Percentiles rank a stretch among this genome's conserved stretches.
phyloP scores from a whole-genome alignment of 2,888 invertebrate species.

The Acrobasis consociella region DNA sequence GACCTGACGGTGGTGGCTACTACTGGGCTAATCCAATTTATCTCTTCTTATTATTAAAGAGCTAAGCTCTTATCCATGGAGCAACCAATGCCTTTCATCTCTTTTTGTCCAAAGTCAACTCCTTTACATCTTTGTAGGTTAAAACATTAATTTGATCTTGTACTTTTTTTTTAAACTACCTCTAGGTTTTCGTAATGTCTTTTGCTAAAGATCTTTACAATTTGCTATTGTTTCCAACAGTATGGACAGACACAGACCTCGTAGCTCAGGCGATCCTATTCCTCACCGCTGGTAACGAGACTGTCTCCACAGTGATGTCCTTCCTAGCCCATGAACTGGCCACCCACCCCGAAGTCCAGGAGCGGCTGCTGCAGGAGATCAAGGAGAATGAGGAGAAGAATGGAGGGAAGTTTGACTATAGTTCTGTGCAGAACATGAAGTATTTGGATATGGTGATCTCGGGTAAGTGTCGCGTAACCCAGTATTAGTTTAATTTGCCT shows the following conservation, averaged over 20 bases:
- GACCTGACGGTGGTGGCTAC: too few species aligned
- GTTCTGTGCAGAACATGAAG: slow-evolving; percentile 76
- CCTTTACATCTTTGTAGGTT: too few species aligned
- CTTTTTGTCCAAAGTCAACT: too few species aligned
- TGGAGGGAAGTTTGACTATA: slow-evolving; percentile 73
- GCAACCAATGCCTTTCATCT: too few species aligned
- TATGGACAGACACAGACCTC: slow-evolving; percentile 64
- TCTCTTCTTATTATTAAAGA: too few species aligned
- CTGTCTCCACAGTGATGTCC: slow-evolving; percentile 66
- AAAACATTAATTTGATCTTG: too few species aligned
- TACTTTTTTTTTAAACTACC: too few species aligned
- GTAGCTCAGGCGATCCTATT: slow-evolving; percentile 77
- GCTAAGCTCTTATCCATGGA: too few species aligned
- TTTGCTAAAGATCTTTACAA: too few species aligned
- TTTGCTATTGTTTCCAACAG: slow-evolving; percentile 26
- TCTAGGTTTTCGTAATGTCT: too few species aligned
- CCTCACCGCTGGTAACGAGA: slow-evolving; percentile 83
- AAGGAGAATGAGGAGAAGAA: slow-evolving; percentile 64
- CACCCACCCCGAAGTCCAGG: slow-evolving; percentile 81
- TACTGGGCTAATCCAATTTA: too few species aligned
- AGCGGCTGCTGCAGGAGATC: slow-evolving; percentile 79
- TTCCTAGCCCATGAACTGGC: slow-evolving; percentile 83
- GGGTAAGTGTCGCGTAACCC: slow-evolving; percentile 47
- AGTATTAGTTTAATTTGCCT: not conserved
- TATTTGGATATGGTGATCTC: slow-evolving; percentile 85